These are phyloP conservation scores for Natrix natrix DNA, from an alignment of 2,797 vertebrate genomes.

Conservation along the genomic window DNA sequence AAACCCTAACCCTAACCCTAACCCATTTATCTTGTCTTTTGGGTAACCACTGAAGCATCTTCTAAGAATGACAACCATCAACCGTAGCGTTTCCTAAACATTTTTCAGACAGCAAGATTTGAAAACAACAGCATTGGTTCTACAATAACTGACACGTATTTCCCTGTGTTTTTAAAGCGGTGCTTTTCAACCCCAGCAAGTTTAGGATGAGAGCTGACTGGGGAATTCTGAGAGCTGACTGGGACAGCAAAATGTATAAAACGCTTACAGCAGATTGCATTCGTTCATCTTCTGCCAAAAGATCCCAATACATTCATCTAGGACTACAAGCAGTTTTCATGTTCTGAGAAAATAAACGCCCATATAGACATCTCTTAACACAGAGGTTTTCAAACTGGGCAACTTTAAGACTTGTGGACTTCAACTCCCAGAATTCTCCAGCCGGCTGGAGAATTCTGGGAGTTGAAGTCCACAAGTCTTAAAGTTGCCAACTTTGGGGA, in stretches of 20 bases:
- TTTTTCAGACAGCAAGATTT: background rate
- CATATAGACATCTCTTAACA: background rate
- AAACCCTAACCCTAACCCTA: background rate
- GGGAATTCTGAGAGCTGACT: background rate
- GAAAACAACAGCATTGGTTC: background rate
- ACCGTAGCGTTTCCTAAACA: background rate
- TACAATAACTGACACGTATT: background rate
- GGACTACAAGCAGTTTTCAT: no score
- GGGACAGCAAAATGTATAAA: background rate
- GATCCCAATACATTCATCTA: background rate
- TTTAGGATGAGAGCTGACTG: background rate
- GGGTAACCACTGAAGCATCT: background rate
- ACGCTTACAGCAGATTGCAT: background rate
- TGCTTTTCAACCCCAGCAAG: background rate
- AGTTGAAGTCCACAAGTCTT: no score
- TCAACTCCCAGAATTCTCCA: no score
- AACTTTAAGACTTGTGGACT: no score
- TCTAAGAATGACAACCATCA: background rate
- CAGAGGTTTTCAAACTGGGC: no score
- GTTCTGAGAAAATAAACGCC: background rate
- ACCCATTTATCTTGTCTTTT: background rate
- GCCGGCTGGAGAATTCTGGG: no score
- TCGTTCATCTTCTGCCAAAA: background rate
- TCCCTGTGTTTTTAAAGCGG: background rate
- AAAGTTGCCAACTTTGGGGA: no score